Evolutionary conservation across 2,888 invertebrate species (phyloP), one percentile per base, ranked within the genome.

Genomic region (Epistrophella euchroma): DNA sequence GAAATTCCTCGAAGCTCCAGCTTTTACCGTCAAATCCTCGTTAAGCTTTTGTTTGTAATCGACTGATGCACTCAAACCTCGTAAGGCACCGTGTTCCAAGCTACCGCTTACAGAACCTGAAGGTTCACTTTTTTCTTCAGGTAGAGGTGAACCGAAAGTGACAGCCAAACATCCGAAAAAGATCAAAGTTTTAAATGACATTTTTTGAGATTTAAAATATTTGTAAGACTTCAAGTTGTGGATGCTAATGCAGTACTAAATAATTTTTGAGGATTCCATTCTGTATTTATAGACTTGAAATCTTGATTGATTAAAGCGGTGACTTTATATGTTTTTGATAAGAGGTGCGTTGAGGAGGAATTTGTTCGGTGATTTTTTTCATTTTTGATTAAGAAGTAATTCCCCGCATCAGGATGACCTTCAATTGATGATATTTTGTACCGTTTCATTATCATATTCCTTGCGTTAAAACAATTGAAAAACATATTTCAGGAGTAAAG

Each of bases 71-170:
- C n/a, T 25, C 25, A n/a, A 47, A n/a, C 75, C 35, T 0, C 35
- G 17, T 4, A 58, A 56, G n/a, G n/a, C n/a, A n/a, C n/a, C n/a
- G n/a, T 72, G 72, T 22, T 55, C 55, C 4, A 45, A 45, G 17
- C 9, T n/a, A 6, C 43, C 43, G 2, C 15, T 43, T 6, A 43
- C n/a, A 7, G n/a, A 43, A 43, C 45, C 45, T 17, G 17, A 17
- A 9, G 45, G 45, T n/a, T n/a, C 35, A 19, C 0, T 40, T 17
- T 9, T 17, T 45, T 45, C 17, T 45, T 45, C 45, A 17, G 45
- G 17, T 2, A 45, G n/a, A 17, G 45, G 17, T 3, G 17, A 45
- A 9, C 45, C 45, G 9, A 45, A 10, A 9, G 45, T 10, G n/a
- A 45, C 45, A 0, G 45, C n/a, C 45, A 45, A 9, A 17, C 17